Evolutionary conservation across 2,888 invertebrate species (phyloP).

Genomic region (Proisotoma minuta): DNA sequence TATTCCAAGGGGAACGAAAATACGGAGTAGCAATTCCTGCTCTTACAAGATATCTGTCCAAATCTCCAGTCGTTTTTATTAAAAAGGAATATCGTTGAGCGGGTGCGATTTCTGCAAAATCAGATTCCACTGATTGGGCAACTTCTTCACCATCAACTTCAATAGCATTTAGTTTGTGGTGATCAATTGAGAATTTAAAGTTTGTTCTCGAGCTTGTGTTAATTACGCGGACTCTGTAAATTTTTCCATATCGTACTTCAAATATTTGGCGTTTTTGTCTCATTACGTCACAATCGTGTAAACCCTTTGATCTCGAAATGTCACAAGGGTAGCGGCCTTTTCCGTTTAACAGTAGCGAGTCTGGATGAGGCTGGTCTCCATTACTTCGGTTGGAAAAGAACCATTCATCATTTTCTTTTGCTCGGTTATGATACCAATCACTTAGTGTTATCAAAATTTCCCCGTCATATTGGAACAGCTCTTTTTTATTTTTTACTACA

Average conservation of each 20-base stretch:
- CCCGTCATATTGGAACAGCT: constrained; percentile 24
- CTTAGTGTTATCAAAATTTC: constrained; percentile 28
- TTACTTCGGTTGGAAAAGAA: constrained; percentile 3
- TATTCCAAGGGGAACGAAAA: too few species aligned
- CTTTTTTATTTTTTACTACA: constrained; percentile 14
- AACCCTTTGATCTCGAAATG: constrained; percentile 15
- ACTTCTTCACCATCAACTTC: constrained; percentile 28
- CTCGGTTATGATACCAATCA: constrained; percentile 35
- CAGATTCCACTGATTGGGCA: constrained; percentile 1
- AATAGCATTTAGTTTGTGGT: constrained; percentile 26
- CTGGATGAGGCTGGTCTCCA: constrained; percentile 35
- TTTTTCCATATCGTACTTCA: constrained; percentile 13
- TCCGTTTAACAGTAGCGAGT: constrained; percentile 35
- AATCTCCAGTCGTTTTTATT: constrained; percentile 7
- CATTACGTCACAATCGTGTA: not conserved
- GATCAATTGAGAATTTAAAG: constrained; percentile 40
- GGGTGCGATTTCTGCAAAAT: constrained; percentile 22
- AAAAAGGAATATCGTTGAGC: constrained; percentile 41
- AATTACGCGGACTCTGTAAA: constrained; percentile 34
- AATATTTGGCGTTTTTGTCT: constrained; percentile 23
- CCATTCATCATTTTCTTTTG: constrained; percentile 25
- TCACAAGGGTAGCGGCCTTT: constrained; percentile 32
- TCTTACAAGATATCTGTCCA: constrained; percentile 23
- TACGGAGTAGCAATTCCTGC: constrained; percentile 25
- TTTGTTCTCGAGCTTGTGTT: constrained; percentile 27